Percentiles rank a stretch among this genome's conserved stretches.
phyloP scores from a whole-genome alignment of 2,113 vertebrate genomes.

The Stigmatopora nigra region DNA sequence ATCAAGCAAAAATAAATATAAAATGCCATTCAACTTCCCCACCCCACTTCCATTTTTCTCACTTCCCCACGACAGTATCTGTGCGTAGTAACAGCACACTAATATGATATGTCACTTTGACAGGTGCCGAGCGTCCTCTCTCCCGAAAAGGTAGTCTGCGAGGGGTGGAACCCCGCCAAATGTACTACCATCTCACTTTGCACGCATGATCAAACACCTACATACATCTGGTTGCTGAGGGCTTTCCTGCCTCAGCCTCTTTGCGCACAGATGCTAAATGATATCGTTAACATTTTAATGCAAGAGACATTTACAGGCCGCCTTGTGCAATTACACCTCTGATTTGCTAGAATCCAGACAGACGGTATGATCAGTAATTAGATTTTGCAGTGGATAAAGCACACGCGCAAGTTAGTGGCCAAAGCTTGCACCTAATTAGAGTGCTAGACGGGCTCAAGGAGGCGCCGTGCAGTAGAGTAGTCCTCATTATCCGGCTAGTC shows the following conservation, averaged over 20 bases:
- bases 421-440: slow-evolving; percentile 68
- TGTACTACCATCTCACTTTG: slow-evolving; percentile 61
- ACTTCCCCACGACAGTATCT: slow-evolving; percentile 34
- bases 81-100: slow-evolving; percentile 33
- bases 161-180: slow-evolving; percentile 52
- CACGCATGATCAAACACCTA: slow-evolving; percentile 67
- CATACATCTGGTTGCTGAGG: slow-evolving; percentile 60
- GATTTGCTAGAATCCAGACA: slow-evolving; percentile 66
- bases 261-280: slow-evolving; percentile 63
- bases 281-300: slow-evolving; percentile 73
- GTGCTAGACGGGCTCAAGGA: slow-evolving; percentile 58
- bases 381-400: slow-evolving; percentile 66
- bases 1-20: not conserved
- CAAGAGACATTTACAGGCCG: slow-evolving; percentile 63
- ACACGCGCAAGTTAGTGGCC: slow-evolving; percentile 34
- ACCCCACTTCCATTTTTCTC: not conserved
- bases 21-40: not conserved
- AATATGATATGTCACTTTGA: slow-evolving; percentile 64
- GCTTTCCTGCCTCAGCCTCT: slow-evolving; percentile 47
- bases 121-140: slow-evolving; percentile 58
- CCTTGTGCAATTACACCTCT: slow-evolving; percentile 68
- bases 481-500: slow-evolving; percentile 64
- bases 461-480: slow-evolving; percentile 57
- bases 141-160: slow-evolving; percentile 41
- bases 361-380: slow-evolving; percentile 71